Percentiles rank a stretch among this genome's conserved stretches.
Conservation (phyloP, 2,113 vertebrate species). For the Heliornis fulica region DNA sequence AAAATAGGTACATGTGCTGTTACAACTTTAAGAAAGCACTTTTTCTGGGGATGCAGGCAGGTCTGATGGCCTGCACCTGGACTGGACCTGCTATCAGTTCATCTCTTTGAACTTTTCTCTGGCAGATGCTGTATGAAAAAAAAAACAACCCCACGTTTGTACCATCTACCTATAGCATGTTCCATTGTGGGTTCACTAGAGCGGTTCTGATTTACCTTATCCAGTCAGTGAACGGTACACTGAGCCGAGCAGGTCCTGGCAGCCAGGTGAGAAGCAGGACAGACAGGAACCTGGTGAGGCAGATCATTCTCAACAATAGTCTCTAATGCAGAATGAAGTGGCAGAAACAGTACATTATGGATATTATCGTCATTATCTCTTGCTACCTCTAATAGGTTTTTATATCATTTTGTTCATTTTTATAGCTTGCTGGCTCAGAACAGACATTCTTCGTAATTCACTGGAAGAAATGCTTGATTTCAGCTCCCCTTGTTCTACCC, state of each 20-base stretch:
- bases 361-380: constrained; percentile 59
- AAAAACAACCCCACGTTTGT: neutral
- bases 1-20: neutral
- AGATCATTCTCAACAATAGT: constrained; percentile 50
- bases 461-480: constrained; percentile 42
- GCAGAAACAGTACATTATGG: constrained; percentile 64
- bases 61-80: neutral
- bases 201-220: constrained; percentile 20
- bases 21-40: neutral
- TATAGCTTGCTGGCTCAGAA: constrained; percentile 62
- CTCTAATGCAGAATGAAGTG: constrained; percentile 53
- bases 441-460: constrained; percentile 31
- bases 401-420: constrained; percentile 63
- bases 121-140: neutral
- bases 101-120: neutral
- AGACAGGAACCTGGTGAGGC: constrained; percentile 50
- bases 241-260: neutral
- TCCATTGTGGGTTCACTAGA: neutral
- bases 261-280: constrained; percentile 4
- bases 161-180: neutral
- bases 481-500: constrained; percentile 5
- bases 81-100: fast-evolving
- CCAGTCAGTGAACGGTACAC: neutral
- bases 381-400: constrained; percentile 61
- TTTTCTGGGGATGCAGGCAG: neutral